Base-by-base conservation (phyloP, 2,113 vertebrate species). In the Plectropomus leopardus region DNA sequence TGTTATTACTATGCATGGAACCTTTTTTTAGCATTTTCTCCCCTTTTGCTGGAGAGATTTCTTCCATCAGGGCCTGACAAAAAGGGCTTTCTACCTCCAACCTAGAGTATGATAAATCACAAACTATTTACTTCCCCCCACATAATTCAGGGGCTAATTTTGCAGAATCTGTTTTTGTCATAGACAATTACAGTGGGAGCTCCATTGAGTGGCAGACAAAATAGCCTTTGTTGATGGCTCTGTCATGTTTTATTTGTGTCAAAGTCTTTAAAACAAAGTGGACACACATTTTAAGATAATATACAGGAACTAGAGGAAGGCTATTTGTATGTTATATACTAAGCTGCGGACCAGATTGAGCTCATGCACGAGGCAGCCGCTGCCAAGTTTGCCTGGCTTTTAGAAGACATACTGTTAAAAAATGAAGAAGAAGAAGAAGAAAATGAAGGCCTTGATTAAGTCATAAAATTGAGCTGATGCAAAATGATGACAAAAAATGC, bases 91-190 rank as follows among this genome's bases (percentile, higher is more conserved):
- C 92, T 92, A 92, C 89, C 89, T 90, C 92, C 89, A 94, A 88
- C 87, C 88, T 85, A 88, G 91, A 95, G 93, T 92, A 92, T 95
- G 93, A 95, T 94, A 93, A 95, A 96, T 95, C 93, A 91, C 94
- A 95, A 94, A 95, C 92, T 94, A 93, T 95, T 95, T 94, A 93
- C 92, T 93, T 89, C 91, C 93, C 80, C 78, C 89, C 89, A 88
- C 84, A 88, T 94, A 92, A 95, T 94, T 91, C 94, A 93, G 86
- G 84, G 89, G 90, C 91, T 96, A 95, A 96, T 96, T 95, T 94
- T 94, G 88, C 93, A 93, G 93, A 95, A 95, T 96, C 94, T 94
- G 93, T 95, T 96, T 95, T 95, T 95, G 94, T 95, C 94, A 92
- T 90, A 89, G 92, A 93, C 94, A 94, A 96, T 95, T 96, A 95